Base-by-base conservation (phyloP, 2,888 invertebrate species). In the Zeuzera pyrina region DNA sequence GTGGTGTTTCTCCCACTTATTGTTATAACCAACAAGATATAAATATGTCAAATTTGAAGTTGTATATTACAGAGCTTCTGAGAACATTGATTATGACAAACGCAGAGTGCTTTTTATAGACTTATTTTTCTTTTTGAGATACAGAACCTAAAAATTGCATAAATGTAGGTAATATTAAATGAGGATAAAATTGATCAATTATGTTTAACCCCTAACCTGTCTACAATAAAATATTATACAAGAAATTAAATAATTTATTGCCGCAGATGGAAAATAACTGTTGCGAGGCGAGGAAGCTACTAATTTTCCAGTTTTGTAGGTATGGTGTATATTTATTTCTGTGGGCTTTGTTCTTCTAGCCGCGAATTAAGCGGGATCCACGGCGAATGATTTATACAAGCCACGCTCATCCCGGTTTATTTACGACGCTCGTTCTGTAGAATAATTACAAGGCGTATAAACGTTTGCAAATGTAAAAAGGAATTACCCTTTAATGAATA, bases 321-420 rank as follows among this genome's bases (percentile, higher is more conserved):
- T 39, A 43, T 45, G 46, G 43, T 56, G 55, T 70, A 58, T 73
- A 76, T 81, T 76, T 78, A 76, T 78, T 76, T 73, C 59, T 49
- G 57, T 56, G 57, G 70, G 76, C 71, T 74, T 79, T 76, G 76
- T 78, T 76, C 76, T 77, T 76, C 69, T 77, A 76, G 74, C 69
- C 71, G 61, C 69, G 74, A 78, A 77, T 76, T 77, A 79, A 71
- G 58, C 58, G 55, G 65, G 65, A 70, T 67, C 57, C 64, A 56
- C 60, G 54, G 57, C 68, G 67, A 79, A 81, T 81, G 79, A 81
- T 81, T 83, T 83, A 81, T 74, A 77, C 66, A 72, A 71, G 69
- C 69, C 64, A 59, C 63, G 71, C 64, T 78, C 72, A 79, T 77
- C 77, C 81, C 62, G 58, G 43, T 76, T 79, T 78, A 79, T 83